Conservation (phyloP, 2,888 invertebrate species). For the Lissocephala sabroskyi region DNA sequence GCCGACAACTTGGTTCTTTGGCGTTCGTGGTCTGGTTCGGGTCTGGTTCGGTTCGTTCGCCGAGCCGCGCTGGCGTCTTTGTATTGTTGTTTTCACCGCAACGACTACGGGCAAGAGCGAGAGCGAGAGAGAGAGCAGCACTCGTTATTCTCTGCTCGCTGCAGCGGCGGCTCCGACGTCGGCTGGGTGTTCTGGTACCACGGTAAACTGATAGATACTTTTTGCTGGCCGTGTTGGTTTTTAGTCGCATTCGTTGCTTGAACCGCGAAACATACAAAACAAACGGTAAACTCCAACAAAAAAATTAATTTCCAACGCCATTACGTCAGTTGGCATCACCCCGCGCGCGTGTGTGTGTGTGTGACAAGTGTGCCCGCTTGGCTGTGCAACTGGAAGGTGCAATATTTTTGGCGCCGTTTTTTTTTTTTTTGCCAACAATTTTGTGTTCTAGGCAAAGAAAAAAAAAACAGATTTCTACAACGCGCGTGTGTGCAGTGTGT, state of each 20-base stretch:
- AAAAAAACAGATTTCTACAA: not conserved
- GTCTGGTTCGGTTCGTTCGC: constrained; percentile 8
- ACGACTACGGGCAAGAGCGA: too few relatives aligned
- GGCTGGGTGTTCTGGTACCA: constrained; percentile 17
- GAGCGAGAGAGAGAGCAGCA: too few relatives aligned
- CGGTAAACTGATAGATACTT: constrained; percentile 58
- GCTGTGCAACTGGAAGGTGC: constrained; percentile 9
- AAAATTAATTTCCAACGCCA: constrained; percentile 44
- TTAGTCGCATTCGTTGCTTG: constrained; percentile 68
- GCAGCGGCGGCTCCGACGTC: constrained; percentile 14
- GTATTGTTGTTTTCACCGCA: constrained; percentile 39
- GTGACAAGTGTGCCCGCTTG: not conserved
- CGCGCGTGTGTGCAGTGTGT: too few relatives aligned
- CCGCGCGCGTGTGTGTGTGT: constrained; percentile 2
- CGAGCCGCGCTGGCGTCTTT: too few relatives aligned
- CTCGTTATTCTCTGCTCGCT: constrained; percentile 60
- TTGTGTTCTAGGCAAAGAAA: constrained; percentile 4
- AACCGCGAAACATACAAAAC: constrained; percentile 60
- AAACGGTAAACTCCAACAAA: constrained; percentile 42
- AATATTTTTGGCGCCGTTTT: constrained; percentile 52
- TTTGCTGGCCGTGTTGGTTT: constrained; percentile 44
- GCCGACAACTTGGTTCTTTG: too few relatives aligned
- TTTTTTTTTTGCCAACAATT: constrained; percentile 4
- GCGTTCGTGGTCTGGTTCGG: too few relatives aligned
- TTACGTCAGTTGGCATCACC: constrained; percentile 47